Percentiles rank a stretch among this genome's conserved stretches.
These are phyloP conservation scores for Troglohyphantes excavatus DNA, from an alignment of 2,888 invertebrate genomes.

Conservation along the genomic window DNA sequence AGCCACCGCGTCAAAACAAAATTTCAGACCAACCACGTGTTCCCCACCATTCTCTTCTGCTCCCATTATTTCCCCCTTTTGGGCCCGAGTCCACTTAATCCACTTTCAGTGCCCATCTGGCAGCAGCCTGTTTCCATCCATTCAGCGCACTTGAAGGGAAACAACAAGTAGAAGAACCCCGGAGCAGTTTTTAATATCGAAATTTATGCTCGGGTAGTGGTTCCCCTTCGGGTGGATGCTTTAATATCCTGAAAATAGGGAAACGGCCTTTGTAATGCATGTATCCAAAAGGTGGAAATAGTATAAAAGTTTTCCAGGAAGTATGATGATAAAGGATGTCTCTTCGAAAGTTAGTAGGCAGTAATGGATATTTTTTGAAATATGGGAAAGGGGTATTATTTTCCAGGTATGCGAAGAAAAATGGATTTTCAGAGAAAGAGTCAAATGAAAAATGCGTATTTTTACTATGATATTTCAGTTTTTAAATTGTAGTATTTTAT, in stretches of 20 bases:
- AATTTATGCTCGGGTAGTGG: neutral
- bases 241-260: neutral
- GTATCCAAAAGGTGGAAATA: neutral
- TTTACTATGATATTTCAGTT: neutral
- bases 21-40: too few species aligned
- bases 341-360: neutral
- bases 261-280: neutral
- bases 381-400: neutral
- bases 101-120: neutral
- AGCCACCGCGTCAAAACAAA: too few species aligned
- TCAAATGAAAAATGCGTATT: neutral
- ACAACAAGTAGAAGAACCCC: neutral
- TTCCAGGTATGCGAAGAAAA: neutral
- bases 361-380: neutral
- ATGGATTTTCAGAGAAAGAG: neutral
- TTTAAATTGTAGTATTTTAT: neutral
- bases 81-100: too few species aligned
- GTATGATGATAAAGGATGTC: constrained; percentile 6
- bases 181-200: neutral
- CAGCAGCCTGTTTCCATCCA: neutral
- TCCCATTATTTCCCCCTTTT: too few species aligned
- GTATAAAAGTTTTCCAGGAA: neutral
- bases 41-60: too few species aligned
- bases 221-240: neutral
- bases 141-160: neutral